phyloP scores from a whole-genome alignment of 2,113 vertebrate species.

The Manacus vitellinus region DNA sequence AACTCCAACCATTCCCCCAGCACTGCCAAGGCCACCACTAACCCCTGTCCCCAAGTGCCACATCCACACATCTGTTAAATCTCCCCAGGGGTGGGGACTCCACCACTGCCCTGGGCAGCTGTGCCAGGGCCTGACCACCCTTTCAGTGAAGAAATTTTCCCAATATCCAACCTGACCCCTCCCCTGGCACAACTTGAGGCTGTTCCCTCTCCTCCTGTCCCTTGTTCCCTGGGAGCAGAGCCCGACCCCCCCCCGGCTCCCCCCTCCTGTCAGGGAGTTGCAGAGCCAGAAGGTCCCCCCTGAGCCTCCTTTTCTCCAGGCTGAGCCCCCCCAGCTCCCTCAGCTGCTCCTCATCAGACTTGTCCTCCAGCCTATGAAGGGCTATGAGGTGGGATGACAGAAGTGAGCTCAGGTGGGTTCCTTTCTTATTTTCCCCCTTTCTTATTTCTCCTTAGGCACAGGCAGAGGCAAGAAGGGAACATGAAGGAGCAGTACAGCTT shows the following conservation, averaged over 20 bases:
- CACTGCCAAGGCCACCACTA: background rate
- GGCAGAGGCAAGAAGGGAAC: conserved; percentile 92
- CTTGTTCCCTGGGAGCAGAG: background rate
- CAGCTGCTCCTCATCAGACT: background rate
- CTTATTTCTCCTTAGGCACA: conserved; percentile 82
- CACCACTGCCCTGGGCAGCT: background rate
- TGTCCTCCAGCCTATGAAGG: background rate
- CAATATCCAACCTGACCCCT: background rate
- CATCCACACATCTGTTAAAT: background rate
- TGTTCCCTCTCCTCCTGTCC: background rate
- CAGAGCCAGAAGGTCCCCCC: background rate
- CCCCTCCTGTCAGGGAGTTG: background rate
- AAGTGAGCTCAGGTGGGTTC: background rate
- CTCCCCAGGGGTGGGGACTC: background rate
- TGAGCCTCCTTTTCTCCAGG: background rate
- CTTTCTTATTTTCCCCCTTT: background rate
- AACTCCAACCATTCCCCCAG: rapidly evolving
- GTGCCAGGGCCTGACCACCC: background rate
- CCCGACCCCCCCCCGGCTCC: rapidly evolving
- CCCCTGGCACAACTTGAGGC: background rate
- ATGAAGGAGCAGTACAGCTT: conserved; percentile 95
- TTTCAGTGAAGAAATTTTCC: background rate
- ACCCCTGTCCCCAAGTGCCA: background rate
- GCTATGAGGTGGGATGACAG: background rate
- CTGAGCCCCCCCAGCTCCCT: background rate